Conservation (phyloP, 2,797 vertebrate genomes). For the Mareca penelope region DNA sequence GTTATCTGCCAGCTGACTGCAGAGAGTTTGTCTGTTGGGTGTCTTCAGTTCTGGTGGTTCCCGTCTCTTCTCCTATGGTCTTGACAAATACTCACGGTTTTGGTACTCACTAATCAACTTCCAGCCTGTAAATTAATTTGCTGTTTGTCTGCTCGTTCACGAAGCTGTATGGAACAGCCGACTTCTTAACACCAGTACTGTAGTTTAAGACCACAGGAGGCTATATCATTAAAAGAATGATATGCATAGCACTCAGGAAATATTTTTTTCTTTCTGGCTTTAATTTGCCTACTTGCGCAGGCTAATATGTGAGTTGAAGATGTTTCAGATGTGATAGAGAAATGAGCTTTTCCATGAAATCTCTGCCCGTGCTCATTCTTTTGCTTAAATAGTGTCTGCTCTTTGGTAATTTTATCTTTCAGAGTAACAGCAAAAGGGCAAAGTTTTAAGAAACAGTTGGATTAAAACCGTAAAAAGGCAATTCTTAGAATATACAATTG, state of each 20-base stretch:
- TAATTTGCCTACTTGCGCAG: constrained; percentile 40
- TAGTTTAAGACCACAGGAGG: neutral
- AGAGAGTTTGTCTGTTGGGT: constrained; percentile 22
- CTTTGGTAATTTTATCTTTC: constrained; percentile 22
- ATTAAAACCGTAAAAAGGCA: neutral
- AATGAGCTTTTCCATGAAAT: constrained; percentile 52
- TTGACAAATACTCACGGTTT: neutral
- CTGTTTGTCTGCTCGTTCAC: neutral
- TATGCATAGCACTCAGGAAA: neutral
- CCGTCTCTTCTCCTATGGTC: constrained; percentile 1
- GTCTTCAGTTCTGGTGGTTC: neutral
- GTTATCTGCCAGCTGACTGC: constrained; percentile 31
- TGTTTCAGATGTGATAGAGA: neutral
- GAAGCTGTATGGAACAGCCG: neutral
- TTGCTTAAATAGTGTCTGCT: constrained; percentile 41
- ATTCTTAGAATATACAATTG: neutral
- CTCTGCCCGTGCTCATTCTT: constrained; percentile 54
- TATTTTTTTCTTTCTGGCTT: constrained; percentile 24
- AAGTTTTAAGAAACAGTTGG: neutral
- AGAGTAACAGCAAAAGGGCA: neutral
- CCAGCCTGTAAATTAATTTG: constrained; percentile 4
- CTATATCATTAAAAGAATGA: neutral
- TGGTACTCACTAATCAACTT: constrained; percentile 36
- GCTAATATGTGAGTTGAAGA: constrained; percentile 30
- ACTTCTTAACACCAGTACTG: constrained; percentile 27